Conservation (phyloP, 2,888 invertebrate genomes). For the Agonopterix subpropinquella region DNA sequence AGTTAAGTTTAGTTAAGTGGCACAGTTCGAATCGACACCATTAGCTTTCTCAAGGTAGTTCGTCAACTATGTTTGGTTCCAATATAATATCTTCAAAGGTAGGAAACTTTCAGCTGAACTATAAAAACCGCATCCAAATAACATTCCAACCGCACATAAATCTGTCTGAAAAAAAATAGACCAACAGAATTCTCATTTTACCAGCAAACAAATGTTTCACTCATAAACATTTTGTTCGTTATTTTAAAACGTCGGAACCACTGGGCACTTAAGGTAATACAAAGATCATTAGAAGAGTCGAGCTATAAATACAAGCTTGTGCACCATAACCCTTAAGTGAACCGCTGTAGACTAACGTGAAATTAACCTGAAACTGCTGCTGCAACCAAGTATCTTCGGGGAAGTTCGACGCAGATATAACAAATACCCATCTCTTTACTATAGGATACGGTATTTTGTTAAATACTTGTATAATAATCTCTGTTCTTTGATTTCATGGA, state of each 20-base stretch:
- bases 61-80: too few relatives aligned
- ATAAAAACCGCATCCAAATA: too few relatives aligned
- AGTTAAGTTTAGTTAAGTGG: too few relatives aligned
- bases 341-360: constrained; percentile 52
- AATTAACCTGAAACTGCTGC: constrained; percentile 49
- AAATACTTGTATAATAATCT: background rate
- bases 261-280: constrained; percentile 33
- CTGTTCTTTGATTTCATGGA: background rate
- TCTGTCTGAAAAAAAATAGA: too few relatives aligned
- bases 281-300: constrained; percentile 49
- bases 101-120: too few relatives aligned
- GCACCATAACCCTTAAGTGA: constrained; percentile 39
- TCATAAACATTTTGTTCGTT: background rate
- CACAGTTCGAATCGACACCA: too few relatives aligned
- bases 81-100: too few relatives aligned
- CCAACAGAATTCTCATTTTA: background rate
- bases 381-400: constrained; percentile 19
- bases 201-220: background rate
- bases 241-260: constrained; percentile 1
- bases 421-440: background rate
- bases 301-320: constrained; percentile 51
- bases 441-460: too few relatives aligned
- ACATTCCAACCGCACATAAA: too few relatives aligned
- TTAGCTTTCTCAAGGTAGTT: too few relatives aligned
- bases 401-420: constrained; percentile 17